These are phyloP conservation scores for Sinella curviseta DNA, from an alignment of 1,140 invertebrate species.

Conservation along the genomic window DNA sequence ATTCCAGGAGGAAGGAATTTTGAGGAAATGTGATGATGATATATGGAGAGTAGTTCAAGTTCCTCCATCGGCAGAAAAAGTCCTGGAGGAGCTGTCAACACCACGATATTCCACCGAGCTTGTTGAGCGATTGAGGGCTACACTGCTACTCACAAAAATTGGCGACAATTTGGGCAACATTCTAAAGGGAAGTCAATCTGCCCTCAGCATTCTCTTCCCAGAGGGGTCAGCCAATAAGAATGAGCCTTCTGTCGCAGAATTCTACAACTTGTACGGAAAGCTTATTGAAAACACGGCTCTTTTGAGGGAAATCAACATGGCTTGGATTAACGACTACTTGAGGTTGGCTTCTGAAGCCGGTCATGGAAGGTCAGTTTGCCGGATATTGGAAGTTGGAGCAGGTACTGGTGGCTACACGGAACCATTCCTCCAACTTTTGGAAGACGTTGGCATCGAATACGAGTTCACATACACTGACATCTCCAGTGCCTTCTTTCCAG, in stretches of 20 bases:
- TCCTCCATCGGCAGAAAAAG: no score
- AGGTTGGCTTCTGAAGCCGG: no score
- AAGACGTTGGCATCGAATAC: background rate
- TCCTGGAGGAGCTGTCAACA: no score
- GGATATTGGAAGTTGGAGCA: constrained; percentile 31
- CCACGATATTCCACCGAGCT: background rate
- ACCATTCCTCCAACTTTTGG: background rate
- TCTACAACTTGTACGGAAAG: background rate
- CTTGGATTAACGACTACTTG: no score
- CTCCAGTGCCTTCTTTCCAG: constrained; percentile 28
- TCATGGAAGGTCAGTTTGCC: background rate
- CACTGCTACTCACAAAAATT: background rate
- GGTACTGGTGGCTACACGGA: constrained; percentile 7
- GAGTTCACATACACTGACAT: constrained; percentile 36
- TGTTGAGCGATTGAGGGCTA: background rate
- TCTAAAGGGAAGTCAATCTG: background rate
- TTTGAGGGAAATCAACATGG: no score
- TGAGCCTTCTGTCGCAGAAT: background rate
- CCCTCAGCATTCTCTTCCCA: background rate
- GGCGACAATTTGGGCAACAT: background rate
- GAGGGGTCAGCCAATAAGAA: background rate
- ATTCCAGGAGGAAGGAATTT: background rate
- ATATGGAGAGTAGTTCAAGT: no score
- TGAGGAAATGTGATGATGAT: no score
- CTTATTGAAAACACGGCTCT: background rate